phyloP scores from a whole-genome alignment of 2,888 invertebrate genomes.

The Auanema sp. region DNA sequence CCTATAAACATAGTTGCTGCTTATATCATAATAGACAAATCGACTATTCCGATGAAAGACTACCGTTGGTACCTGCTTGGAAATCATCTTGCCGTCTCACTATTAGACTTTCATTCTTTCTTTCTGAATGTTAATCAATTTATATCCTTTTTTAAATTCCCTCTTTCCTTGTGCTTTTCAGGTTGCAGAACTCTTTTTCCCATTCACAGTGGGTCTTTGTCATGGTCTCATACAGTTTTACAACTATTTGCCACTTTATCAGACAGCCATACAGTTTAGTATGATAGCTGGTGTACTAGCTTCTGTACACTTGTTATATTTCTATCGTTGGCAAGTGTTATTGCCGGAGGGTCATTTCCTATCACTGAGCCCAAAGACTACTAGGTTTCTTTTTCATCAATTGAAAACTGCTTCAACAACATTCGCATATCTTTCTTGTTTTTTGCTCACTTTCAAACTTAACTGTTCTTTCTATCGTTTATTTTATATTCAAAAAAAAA shows the following conservation, averaged over 20 bases:
- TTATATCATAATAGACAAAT: background rate
- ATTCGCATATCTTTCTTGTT: too few relatives aligned
- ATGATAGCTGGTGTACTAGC: background rate
- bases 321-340: background rate
- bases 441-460: too few relatives aligned
- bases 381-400: background rate
- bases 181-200: background rate
- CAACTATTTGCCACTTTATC: too few relatives aligned
- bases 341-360: background rate
- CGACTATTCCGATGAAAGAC: background rate
- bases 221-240: background rate
- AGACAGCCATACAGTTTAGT: background rate
- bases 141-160: too few relatives aligned
- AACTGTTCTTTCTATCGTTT: too few relatives aligned
- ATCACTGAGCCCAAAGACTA: background rate
- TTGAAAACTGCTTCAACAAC: too few relatives aligned
- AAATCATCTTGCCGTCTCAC: background rate
- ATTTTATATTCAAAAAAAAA: too few relatives aligned
- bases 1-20: background rate
- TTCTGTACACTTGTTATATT: background rate
- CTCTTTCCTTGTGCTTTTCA: background rate
- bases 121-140: background rate
- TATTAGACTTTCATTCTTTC: background rate
- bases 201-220: background rate
- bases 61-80: background rate